Base-by-base conservation (phyloP, 2,888 invertebrate genomes). In the Minunthozetes semirufus region DNA sequence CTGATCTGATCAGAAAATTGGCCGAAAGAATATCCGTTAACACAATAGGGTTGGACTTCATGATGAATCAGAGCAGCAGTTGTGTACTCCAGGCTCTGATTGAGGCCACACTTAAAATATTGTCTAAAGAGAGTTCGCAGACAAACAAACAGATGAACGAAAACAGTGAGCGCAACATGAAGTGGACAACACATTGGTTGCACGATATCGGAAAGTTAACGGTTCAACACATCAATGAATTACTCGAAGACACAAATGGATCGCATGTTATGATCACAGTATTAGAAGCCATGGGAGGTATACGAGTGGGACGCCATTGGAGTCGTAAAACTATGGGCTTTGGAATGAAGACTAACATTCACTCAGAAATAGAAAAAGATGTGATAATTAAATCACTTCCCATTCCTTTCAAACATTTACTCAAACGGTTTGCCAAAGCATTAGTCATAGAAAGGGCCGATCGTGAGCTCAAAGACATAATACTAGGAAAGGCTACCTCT, bases 271-370 rank as follows among this genome's bases (percentile, higher is more conserved):
- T 77, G 70, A 74, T 74, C 38, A 72, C 68, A n/a, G 46, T 50
- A 17, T 66, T 77, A 19, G 77, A 77, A 66, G 75, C 73, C 13
- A 17, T 77, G 17, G 77, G 77, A 42, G 77, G 77, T 17, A 72
- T 77, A 70, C 56, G 76, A 3, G 72, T 77, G 9, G 77, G 77
- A 9, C 70, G 77, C 1, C 72, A 76, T 56, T 76, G 76, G 76
- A 72, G 53, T 46, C 56, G 77, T 48, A 76, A 77, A 29, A 76
- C 76, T 15, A 77, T 77, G 74, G 76, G 77, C 15, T 77, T 77
- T 46, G 77, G 73, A 9, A 73, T 74, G 22, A 73, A 74, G 63
- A 33, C 76, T 5, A 73, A 68, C 25, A 77, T 77, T 27, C 48
- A 71, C 42, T 53, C 61, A 4, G 76, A 76, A 61, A 73, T 77